Evolutionary conservation across 2,888 invertebrate genomes (phyloP).

Genomic region (Watsonalla cultraria): DNA sequence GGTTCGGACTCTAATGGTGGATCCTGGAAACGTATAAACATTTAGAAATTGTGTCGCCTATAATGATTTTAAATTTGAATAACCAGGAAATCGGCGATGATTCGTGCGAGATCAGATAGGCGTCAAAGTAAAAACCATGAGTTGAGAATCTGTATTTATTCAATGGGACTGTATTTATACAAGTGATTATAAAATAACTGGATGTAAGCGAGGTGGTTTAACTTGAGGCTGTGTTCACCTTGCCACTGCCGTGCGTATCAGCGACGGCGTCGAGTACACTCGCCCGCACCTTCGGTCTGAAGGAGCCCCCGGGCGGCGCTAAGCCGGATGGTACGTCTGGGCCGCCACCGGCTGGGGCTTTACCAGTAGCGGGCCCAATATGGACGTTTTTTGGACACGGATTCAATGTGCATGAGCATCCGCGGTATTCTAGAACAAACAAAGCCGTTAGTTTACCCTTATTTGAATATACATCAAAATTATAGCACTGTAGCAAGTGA

Average conservation of each 20-base stretch:
- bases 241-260: constrained; percentile 69
- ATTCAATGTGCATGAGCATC: constrained; percentile 94
- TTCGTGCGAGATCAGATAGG: too few relatives aligned
- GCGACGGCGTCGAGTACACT: constrained; percentile 60
- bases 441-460: background rate
- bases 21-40: constrained; percentile 36
- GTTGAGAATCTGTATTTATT: background rate
- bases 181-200: too few relatives aligned
- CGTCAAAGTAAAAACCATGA: constrained; percentile 4
- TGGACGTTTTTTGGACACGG: constrained; percentile 99
- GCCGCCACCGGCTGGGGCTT: constrained; percentile 88
- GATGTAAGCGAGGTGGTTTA: background rate
- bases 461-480: background rate
- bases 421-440: constrained; percentile 64
- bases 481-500: background rate
- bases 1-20: constrained; percentile 62
- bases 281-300: constrained; percentile 73
- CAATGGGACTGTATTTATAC: too few relatives aligned
- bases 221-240: constrained; percentile 36
- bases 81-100: too few relatives aligned
- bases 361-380: constrained; percentile 99
- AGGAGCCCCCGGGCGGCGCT: constrained; percentile 74
- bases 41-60: too few relatives aligned
- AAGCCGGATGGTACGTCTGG: constrained; percentile 61
- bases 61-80: too few relatives aligned